Evolutionary conservation across 1,140 invertebrate genomes (phyloP).

Genomic region (Stegodyphus dumicola): DNA sequence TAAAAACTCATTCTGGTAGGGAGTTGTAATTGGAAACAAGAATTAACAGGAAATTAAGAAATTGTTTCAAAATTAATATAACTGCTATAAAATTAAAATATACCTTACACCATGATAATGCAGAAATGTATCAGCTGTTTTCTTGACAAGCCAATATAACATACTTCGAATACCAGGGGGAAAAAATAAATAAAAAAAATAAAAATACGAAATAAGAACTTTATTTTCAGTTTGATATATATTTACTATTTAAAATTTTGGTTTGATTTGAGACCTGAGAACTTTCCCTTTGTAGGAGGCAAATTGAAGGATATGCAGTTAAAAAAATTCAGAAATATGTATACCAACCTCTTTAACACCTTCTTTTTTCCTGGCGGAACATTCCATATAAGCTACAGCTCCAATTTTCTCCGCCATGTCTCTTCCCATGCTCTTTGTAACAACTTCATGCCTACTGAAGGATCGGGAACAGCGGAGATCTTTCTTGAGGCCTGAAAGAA

Average conservation of each 20-base stretch:
- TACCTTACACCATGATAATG: too few relatives aligned
- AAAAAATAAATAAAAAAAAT: too few relatives aligned
- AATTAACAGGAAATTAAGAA: too few relatives aligned
- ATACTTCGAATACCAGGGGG: too few relatives aligned
- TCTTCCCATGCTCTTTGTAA: constrained; percentile 35
- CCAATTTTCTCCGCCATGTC: constrained; percentile 41
- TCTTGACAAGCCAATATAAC: too few relatives aligned
- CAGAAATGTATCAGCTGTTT: too few relatives aligned
- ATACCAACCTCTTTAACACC: constrained; percentile 13
- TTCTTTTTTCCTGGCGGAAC: constrained; percentile 32
- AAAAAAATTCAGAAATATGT: not conserved
- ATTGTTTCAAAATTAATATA: too few relatives aligned
- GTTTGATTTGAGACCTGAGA: not conserved
- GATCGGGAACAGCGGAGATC: not conserved
- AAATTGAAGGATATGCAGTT: not conserved
- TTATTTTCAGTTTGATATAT: not conserved
- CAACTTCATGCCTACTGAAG: not conserved
- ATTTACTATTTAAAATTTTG: not conserved
- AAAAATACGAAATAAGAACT: not conserved
- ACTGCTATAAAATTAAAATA: too few relatives aligned
- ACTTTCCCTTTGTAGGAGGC: not conserved
- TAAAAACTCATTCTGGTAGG: too few relatives aligned
- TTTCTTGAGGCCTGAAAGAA: constrained; percentile 34
- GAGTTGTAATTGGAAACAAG: too few relatives aligned
- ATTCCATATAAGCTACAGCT: constrained; percentile 35